A percentile compares a stretch with the other conserved stretches of the same genome.
These are phyloP conservation scores for Hypercompe scribonia DNA, from an alignment of 2,888 invertebrate genomes.

Conservation along the genomic window DNA sequence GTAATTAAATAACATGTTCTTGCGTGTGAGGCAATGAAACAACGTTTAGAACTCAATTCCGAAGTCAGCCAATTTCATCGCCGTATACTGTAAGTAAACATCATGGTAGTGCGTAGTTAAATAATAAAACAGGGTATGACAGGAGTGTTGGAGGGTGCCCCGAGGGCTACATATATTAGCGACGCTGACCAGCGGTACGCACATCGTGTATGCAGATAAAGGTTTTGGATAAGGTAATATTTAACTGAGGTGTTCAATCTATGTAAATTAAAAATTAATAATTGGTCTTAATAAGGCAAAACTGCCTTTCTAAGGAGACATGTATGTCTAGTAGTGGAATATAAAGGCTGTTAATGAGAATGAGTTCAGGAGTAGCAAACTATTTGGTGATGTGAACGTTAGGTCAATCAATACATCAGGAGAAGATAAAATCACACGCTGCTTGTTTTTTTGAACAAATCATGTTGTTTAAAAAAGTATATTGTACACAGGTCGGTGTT, in stretches of 20 bases:
- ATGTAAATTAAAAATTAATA: too few relatives aligned
- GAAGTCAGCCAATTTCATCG: constrained; percentile 9
- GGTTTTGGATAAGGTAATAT: constrained; percentile 7
- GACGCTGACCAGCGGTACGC: constrained; percentile 50
- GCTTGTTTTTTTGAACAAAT: too few relatives aligned
- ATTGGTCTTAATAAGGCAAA: too few relatives aligned
- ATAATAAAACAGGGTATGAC: constrained; percentile 68
- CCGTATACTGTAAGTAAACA: constrained; percentile 5
- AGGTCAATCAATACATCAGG: too few relatives aligned
- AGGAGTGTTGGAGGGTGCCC: constrained; percentile 58
- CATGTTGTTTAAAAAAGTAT: too few relatives aligned
- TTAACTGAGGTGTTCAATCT: background rate
- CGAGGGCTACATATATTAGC: constrained; percentile 80
- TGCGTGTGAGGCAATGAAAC: background rate
- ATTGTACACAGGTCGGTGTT: too few relatives aligned
- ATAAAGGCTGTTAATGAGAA: background rate
- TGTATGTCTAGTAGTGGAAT: too few relatives aligned
- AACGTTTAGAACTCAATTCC: constrained; percentile 2
- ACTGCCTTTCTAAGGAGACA: too few relatives aligned
- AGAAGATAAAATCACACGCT: too few relatives aligned
- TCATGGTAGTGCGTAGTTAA: constrained; percentile 46
- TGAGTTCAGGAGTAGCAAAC: background rate
- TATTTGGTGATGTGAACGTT: too few relatives aligned
- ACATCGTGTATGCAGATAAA: background rate
- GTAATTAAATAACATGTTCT: background rate